Evolutionary conservation across 2,888 invertebrate species (phyloP).

Genomic region (Buathra laborator): DNA sequence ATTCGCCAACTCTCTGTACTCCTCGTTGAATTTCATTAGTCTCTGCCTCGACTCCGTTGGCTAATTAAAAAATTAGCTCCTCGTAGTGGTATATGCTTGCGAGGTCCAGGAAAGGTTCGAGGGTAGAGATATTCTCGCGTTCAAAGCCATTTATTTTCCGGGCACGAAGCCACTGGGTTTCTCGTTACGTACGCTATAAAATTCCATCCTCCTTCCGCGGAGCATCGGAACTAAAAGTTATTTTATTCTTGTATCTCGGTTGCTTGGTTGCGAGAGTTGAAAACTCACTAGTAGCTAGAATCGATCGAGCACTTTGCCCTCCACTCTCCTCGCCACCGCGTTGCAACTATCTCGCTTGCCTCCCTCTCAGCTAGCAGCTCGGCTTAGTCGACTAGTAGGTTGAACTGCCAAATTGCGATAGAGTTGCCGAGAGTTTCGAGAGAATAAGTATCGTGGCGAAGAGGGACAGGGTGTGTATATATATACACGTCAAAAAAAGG

Average conservation of each 20-base stretch:
- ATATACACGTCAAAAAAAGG: constrained; percentile 29
- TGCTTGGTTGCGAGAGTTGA: constrained; percentile 35
- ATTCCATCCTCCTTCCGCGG: neutral
- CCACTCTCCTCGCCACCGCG: neutral
- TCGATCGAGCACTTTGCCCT: constrained; percentile 44
- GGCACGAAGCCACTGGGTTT: constrained; percentile 59
- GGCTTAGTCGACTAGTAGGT: constrained; percentile 19
- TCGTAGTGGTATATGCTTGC: constrained; percentile 9
- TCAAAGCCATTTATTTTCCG: constrained; percentile 49
- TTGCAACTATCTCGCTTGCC: neutral
- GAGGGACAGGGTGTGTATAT: neutral
- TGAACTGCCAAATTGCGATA: constrained; percentile 53
- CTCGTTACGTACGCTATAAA: constrained; percentile 18
- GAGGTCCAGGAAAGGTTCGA: constrained; percentile 3
- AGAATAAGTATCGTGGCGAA: constrained; percentile 37
- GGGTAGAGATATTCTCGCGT: neutral
- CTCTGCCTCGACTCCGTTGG: neutral
- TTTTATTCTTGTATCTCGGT: constrained; percentile 47
- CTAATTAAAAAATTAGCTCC: constrained; percentile 36
- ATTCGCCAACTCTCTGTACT: neutral
- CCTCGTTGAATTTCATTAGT: constrained; percentile 18
- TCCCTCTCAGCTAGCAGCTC: neutral
- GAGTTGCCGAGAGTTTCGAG: constrained; percentile 53
- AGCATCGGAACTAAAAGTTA: constrained; percentile 35
- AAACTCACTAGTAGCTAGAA: constrained; percentile 51